These are phyloP conservation scores for Tolypeutes matacus DNA, from an alignment of 2,797 vertebrate genomes.

Conservation along the genomic window DNA sequence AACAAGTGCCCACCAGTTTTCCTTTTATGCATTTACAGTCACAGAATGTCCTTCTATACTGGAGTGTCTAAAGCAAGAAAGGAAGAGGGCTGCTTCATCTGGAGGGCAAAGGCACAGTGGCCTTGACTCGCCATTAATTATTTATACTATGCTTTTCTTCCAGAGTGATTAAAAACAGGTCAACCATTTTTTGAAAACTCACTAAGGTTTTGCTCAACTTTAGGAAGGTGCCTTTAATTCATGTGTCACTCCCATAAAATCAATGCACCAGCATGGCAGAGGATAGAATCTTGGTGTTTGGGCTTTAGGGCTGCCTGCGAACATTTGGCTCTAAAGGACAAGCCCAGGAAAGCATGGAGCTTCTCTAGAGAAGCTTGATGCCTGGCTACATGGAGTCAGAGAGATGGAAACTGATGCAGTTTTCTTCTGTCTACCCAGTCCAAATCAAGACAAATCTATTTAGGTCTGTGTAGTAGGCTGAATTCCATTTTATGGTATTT, in stretches of 20 bases:
- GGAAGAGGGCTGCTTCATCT: background rate
- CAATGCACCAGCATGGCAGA: background rate
- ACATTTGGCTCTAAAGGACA: background rate
- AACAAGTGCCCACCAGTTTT: background rate
- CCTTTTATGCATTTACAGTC: background rate
- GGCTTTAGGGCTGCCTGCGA: background rate
- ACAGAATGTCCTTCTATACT: background rate
- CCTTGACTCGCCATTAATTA: background rate
- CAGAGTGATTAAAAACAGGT: background rate
- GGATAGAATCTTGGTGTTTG: background rate
- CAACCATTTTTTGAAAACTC: background rate
- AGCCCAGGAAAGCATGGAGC: background rate
- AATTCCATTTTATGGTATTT: too few species aligned
- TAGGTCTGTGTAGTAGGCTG: background rate
- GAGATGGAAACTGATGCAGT: background rate
- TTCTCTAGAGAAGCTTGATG: background rate
- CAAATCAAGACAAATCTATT: background rate
- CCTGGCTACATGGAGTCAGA: background rate
- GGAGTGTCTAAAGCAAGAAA: background rate
- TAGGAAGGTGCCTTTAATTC: background rate
- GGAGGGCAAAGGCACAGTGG: background rate
- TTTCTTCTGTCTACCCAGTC: background rate
- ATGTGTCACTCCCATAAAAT: background rate
- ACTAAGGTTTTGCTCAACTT: background rate
- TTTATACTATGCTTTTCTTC: background rate